A percentile compares a stretch with the other conserved stretches of the same genome.
Conservation (phyloP, 2,888 invertebrate species). For the Iselma pallidipennis region DNA sequence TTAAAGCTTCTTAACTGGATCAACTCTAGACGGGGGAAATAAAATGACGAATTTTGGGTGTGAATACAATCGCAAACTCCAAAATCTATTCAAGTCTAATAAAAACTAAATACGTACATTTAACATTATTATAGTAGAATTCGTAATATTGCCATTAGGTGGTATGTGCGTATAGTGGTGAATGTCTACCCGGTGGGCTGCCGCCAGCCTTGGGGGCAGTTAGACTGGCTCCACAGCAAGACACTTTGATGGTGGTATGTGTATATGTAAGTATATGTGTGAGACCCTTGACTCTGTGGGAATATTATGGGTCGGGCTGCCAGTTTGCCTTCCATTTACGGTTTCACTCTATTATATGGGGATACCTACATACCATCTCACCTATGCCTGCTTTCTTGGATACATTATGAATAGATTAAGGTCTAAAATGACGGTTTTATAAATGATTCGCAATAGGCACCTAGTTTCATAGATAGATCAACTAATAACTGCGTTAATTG, state of each 20-base stretch:
- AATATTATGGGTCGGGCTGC: background rate
- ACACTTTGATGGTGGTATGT: conserved; percentile 6
- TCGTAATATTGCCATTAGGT: background rate
- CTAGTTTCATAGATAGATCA: background rate
- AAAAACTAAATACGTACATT: background rate
- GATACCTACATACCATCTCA: background rate
- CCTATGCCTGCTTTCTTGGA: background rate
- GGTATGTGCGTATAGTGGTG: background rate
- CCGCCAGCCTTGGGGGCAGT: conserved; percentile 6
- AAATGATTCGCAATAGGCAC: background rate
- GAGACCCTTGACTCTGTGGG: conserved; percentile 23
- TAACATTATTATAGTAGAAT: background rate
- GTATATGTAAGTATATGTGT: conserved; percentile 14
- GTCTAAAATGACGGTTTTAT: background rate
- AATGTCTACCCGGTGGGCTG: conserved; percentile 12
- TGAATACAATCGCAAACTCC: background rate
- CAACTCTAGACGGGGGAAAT: too few species aligned
- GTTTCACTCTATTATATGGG: too few species aligned
- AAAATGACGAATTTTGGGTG: too few species aligned
- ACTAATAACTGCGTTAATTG: too few species aligned
- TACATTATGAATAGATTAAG: background rate
- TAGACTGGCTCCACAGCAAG: conserved; percentile 19
- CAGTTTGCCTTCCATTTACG: background rate
- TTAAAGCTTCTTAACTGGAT: too few species aligned
- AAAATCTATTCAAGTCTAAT: too few species aligned